Evolutionary conservation across 2,797 vertebrate species (phyloP), one percentile per base, ranked within the genome.

Genomic region (Lagocephalus sceleratus): DNA sequence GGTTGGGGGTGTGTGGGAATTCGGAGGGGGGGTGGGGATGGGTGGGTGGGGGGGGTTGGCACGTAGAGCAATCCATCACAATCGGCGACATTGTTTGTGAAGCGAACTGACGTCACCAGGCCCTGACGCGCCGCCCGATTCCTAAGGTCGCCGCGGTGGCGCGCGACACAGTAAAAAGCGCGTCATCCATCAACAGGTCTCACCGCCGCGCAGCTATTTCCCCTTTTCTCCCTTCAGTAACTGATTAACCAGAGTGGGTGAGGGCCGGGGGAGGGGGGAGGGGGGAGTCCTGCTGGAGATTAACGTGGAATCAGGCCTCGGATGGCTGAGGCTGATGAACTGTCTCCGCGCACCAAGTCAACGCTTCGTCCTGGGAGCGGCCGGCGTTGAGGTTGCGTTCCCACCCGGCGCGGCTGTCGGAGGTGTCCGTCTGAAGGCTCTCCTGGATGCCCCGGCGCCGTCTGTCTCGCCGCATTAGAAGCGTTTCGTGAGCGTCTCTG

Each of bases 161-260:
- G 16, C 69, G 53, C 76, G 63, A 75, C 79, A 72, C 54, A 32
- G 61, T 66, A 54, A 73, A n/a, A 71, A 72, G 75, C 25, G 58
- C n/a, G 47, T 60, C 83, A 88, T 89, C 75, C 74, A 85, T 89
- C 85, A 87, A 68, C 3, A 50, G 55, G 72, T 73, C 72, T 59
- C 48, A 62, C 75, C 62, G 47, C 60, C 60, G 64, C 59, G 54
- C 50, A 52, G 57, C 73, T 67, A 61, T 87, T 90, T 91, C 90
- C 88, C 81, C 84, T 90, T 89, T 29, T 29, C n/a, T n/a, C n/a
- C 89, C 79, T 81, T 63, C 73, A 49, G 78, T 88, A 72, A 89
- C 82, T 89, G 76, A 91, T 90, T 90, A 89, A 91, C 84, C 71
- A 59, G 41, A 8, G 26, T 1, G 57, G 51, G 29, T 29, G 29